These are phyloP conservation scores for Oncorhynchus tshawytscha DNA, from an alignment of 2,113 vertebrate genomes.

Conservation along the genomic window DNA sequence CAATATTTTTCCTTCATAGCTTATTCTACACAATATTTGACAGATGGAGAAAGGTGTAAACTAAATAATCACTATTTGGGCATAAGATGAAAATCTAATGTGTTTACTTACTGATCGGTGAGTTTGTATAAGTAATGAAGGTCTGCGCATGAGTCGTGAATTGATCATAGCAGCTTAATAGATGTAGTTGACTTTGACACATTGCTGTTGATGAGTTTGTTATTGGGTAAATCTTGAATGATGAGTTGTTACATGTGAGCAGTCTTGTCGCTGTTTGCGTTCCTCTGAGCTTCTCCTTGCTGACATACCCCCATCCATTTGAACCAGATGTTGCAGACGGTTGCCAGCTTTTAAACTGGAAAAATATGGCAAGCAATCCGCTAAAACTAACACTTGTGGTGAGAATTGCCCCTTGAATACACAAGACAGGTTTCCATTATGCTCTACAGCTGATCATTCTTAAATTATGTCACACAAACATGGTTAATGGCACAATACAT, in stretches of 20 bases:
- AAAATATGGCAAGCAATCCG: slow-evolving; percentile 54
- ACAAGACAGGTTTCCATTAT: slow-evolving; percentile 46
- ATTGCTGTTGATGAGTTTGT: slow-evolving; percentile 32
- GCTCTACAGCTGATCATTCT: slow-evolving; percentile 47
- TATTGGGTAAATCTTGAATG: slow-evolving; percentile 34
- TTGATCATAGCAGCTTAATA: slow-evolving; percentile 6
- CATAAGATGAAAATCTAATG: not conserved
- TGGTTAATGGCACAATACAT: slow-evolving; percentile 12
- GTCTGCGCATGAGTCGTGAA: slow-evolving; percentile 5
- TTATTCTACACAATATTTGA: not conserved
- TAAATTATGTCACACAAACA: slow-evolving; percentile 37
- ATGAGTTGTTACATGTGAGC: slow-evolving; percentile 40
- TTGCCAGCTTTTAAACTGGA: slow-evolving; percentile 56
- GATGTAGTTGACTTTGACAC: slow-evolving; percentile 29
- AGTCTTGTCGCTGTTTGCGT: slow-evolving; percentile 44
- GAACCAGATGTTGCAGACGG: slow-evolving; percentile 64
- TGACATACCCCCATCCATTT: slow-evolving; percentile 47
- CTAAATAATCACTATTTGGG: not conserved
- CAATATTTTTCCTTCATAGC: too few species aligned
- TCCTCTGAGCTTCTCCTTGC: slow-evolving; percentile 33
- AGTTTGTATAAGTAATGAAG: not conserved
- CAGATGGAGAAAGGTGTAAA: not conserved
- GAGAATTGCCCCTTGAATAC: slow-evolving; percentile 46
- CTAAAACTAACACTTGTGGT: slow-evolving; percentile 58
- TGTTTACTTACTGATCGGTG: not conserved